Evolutionary conservation across 2,888 invertebrate species (phyloP), one percentile per base, ranked within the genome.

Genomic region (Asteroscopus sphinx): DNA sequence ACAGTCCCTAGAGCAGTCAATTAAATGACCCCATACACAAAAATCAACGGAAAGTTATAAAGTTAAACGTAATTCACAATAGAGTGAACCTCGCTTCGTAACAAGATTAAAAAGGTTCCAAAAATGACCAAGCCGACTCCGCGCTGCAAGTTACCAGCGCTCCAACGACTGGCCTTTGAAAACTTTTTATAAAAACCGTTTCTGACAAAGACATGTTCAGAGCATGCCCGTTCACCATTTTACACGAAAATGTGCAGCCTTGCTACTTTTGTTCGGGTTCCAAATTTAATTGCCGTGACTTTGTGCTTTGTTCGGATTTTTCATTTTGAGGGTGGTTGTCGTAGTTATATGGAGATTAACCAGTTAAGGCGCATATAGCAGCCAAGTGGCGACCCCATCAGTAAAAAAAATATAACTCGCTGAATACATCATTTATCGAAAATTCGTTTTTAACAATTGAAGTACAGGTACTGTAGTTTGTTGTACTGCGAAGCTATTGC

Each of bases 161-260:
- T 52, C 47, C 59, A 42, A 44, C 36, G 44, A 37, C 26, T 46
- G 47, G 63, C 71, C 74, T 76, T 76, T 74, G 74, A 60, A 68
- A 69, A 66, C 57, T 69, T 76, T 76, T 76, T 70, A 63, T 68
- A 53, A 53, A 72, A 69, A 66, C 58, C 42, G 40, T 61, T 51
- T 67, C 61, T 57, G 63, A 74, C 74, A 76, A 76, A 72, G 74
- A 72, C 63, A 57, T 49, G 66, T 64, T 68, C 59, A 59, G 42
- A 41, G 64, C 61, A 63, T 52, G 48, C 33, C 17, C 15, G 41
- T 28, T 13, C 33, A 45, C 61, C 46, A 53, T 65, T 72, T 59
- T 57, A 35, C 36, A 40, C 60, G 36, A 44, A 58, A 76, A 63
- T 59, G 47, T 52, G 48, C 66, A 42, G 36, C 35, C 33, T 58